phyloP scores from a whole-genome alignment of 2,113 vertebrate genomes.

The Uropsilus gracilis region DNA sequence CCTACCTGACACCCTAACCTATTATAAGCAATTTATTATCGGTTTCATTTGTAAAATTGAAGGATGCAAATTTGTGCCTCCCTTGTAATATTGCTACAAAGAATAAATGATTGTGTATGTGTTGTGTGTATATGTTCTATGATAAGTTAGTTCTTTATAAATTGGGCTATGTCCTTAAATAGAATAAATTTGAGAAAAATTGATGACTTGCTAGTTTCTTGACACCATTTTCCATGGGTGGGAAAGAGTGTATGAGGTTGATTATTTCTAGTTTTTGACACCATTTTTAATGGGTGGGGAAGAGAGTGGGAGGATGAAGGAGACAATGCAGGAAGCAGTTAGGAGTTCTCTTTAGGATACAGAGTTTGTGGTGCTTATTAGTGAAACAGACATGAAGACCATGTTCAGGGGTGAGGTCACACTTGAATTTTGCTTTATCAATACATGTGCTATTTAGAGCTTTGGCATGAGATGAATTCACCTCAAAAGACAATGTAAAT shows the following conservation, averaged over 20 bases:
- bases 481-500: slow-evolving; percentile 31
- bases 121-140: neutral
- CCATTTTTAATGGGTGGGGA: neutral
- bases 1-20: neutral
- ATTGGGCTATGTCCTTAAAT: neutral
- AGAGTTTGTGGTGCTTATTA: neutral
- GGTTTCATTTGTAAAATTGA: neutral
- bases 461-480: neutral
- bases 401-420: neutral
- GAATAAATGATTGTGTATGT: neutral
- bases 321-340: neutral
- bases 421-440: neutral
- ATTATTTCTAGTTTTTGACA: neutral
- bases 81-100: neutral
- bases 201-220: neutral
- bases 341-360: neutral
- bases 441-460: neutral
- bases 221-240: neutral
- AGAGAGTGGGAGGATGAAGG: neutral
- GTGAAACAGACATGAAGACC: neutral
- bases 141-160: neutral
- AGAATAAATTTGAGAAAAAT: neutral
- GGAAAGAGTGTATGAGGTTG: neutral
- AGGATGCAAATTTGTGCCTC: neutral
- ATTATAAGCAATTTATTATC: neutral